phyloP scores from a whole-genome alignment of 2,113 vertebrate genomes.

The Camelus dromedarius region DNA sequence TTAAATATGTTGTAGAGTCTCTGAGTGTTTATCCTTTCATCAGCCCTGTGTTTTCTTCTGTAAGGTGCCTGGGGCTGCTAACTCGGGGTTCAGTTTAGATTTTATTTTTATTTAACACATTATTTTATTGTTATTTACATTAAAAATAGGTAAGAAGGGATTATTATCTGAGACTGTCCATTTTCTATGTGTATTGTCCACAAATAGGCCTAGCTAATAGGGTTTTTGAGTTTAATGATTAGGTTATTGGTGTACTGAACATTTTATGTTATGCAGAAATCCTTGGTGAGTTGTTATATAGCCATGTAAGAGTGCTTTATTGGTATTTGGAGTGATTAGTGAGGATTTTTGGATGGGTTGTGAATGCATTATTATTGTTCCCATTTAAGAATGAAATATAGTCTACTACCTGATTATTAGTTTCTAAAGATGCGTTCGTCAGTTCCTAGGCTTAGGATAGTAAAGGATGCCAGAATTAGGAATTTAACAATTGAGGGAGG shows the following conservation, averaged over 20 bases:
- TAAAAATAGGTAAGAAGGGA: neutral
- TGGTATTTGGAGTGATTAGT: neutral
- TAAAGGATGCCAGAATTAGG: neutral
- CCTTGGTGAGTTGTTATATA: neutral
- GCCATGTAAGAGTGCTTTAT: neutral
- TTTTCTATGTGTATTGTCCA: neutral
- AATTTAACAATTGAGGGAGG: neutral
- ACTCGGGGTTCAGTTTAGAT: neutral
- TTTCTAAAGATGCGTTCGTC: neutral
- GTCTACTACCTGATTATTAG: neutral
- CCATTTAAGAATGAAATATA: neutral
- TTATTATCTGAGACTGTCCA: neutral
- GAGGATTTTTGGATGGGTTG: neutral
- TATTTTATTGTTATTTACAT: constrained; percentile 32
- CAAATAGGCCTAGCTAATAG: neutral
- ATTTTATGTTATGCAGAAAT: constrained; percentile 21
- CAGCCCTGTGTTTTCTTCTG: neutral
- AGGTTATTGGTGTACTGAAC: neutral
- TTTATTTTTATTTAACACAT: neutral
- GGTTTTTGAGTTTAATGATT: neutral
- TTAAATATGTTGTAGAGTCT: neutral
- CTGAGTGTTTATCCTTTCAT: neutral
- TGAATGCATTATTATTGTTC: neutral
- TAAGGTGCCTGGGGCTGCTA: neutral
- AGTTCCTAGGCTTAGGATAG: neutral